Conservation (phyloP, 2,888 invertebrate species). For the Limenitis camilla region DNA sequence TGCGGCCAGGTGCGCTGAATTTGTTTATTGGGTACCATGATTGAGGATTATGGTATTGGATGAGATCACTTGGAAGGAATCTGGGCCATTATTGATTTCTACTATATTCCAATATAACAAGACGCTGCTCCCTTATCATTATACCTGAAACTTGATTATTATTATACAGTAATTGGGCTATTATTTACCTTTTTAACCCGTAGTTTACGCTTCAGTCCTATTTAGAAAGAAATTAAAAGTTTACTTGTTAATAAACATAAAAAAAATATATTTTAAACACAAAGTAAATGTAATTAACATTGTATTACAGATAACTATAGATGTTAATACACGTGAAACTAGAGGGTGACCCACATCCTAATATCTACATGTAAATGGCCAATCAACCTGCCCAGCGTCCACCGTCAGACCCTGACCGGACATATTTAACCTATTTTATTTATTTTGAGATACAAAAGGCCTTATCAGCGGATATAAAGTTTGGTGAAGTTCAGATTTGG, state of each 20-base stretch:
- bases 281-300: not conserved
- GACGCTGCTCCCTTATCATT: too few species aligned
- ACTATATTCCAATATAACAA: too few species aligned
- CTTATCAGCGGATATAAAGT: conserved; percentile 63
- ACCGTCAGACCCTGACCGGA: conserved; percentile 49
- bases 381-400: conserved; percentile 14
- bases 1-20: conserved; percentile 52
- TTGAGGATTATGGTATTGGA: conserved; percentile 20
- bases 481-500: conserved; percentile 18
- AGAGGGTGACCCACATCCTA: not conserved
- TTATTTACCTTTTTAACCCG: too few species aligned
- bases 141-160: too few species aligned
- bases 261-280: too few species aligned
- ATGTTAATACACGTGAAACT: not conserved
- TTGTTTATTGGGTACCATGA: conserved; percentile 39
- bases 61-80: too few species aligned
- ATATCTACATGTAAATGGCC: conserved; percentile 22
- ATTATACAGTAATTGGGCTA: too few species aligned
- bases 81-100: too few species aligned
- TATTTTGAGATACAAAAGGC: conserved; percentile 71
- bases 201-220: too few species aligned
- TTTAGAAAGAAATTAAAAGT: too few species aligned
- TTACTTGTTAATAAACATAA: too few species aligned
- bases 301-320: not conserved
- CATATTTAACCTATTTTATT: conserved; percentile 72